Evolutionary conservation across 2,113 vertebrate genomes (phyloP).

Genomic region (Philantomba maxwellii): DNA sequence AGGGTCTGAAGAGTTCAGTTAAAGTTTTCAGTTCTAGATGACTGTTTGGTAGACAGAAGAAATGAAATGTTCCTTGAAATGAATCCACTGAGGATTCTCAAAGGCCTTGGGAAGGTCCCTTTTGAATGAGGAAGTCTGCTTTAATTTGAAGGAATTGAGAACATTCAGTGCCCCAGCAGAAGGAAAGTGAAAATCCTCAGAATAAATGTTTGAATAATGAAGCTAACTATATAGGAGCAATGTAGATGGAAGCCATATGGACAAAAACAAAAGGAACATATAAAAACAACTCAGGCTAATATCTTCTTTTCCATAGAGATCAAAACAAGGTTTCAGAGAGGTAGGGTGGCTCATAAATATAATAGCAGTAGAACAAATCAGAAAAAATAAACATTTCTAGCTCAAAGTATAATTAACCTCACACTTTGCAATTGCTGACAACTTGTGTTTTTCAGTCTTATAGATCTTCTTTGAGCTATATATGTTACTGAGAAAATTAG

Average conservation of each 20-base stretch:
- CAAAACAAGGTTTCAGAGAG: slow-evolving; percentile 29
- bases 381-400: slow-evolving; percentile 16
- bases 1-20: not conserved
- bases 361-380: not conserved
- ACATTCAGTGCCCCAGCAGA: not conserved
- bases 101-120: not conserved
- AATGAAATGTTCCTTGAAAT: not conserved
- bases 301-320: not conserved
- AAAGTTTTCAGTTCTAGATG: not conserved
- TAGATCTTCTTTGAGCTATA: not conserved
- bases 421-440: not conserved
- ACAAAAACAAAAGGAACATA: not conserved
- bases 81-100: not conserved
- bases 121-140: not conserved
- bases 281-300: not conserved
- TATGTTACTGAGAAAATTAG: slow-evolving; percentile 37
- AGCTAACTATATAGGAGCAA: not conserved
- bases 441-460: not conserved
- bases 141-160: not conserved
- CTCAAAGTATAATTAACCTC: slow-evolving; percentile 27
- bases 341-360: not conserved
- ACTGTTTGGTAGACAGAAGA: not conserved
- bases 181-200: not conserved
- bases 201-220: not conserved
- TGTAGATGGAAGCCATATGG: not conserved